Conservation (phyloP, 2,888 invertebrate species). For the Phragmatobia fuliginosa region DNA sequence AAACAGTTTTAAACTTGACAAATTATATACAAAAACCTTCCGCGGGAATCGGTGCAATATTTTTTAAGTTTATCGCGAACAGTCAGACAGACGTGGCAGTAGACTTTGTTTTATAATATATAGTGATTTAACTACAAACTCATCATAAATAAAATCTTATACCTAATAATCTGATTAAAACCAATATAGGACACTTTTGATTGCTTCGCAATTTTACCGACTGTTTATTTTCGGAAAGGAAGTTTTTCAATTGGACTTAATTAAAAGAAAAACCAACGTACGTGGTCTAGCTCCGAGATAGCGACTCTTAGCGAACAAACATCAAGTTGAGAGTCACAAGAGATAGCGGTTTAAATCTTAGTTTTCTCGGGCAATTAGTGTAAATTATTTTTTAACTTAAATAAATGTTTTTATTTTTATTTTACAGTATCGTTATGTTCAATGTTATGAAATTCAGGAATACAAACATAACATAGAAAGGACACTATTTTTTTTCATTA, state of each 20-base stretch:
- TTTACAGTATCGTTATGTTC: too few species aligned
- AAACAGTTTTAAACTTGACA: too few species aligned
- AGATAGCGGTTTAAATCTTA: slow-evolving; percentile 24
- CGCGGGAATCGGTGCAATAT: too few species aligned
- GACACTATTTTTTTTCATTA: too few species aligned
- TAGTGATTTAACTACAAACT: too few species aligned
- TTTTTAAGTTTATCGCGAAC: too few species aligned
- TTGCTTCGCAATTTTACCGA: slow-evolving; percentile 25
- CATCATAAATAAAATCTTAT: not conserved
- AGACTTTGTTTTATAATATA: too few species aligned
- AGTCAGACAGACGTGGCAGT: too few species aligned
- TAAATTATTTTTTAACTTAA: not conserved
- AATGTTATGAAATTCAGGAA: not conserved
- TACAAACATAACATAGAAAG: not conserved
- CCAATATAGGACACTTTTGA: slow-evolving; percentile 16
- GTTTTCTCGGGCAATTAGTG: not conserved
- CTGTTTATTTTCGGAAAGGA: slow-evolving; percentile 30
- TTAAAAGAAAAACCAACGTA: slow-evolving; percentile 71
- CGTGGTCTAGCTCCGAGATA: slow-evolving; percentile 51
- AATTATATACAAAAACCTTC: too few species aligned
- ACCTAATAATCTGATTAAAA: slow-evolving; percentile 11
- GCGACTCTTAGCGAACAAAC: slow-evolving; percentile 23
- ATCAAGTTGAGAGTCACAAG: slow-evolving; percentile 22
- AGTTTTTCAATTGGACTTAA: slow-evolving; percentile 70
- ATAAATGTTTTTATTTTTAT: too few species aligned